These are phyloP conservation scores for Paralvinella palmiformis DNA, from an alignment of 1,140 invertebrate genomes.

Conservation along the genomic window DNA sequence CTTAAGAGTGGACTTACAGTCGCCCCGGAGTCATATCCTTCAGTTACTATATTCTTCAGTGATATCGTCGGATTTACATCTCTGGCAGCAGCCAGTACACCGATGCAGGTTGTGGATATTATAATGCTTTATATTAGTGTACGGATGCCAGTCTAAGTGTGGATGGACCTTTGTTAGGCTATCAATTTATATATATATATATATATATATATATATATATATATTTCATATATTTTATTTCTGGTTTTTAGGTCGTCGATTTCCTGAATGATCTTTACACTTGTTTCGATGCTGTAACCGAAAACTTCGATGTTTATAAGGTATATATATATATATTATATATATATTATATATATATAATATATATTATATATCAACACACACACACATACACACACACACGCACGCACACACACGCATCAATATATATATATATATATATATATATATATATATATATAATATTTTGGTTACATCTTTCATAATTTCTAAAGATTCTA, in stretches of 20 bases:
- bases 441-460: too few relatives aligned
- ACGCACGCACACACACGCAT: too few relatives aligned
- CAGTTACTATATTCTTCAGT: constrained; percentile 46
- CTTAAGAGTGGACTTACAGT: constrained; percentile 78
- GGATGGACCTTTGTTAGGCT: background rate
- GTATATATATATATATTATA: too few relatives aligned
- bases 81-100: constrained; percentile 23
- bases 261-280: constrained; percentile 62
- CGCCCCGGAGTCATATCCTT: constrained; percentile 73
- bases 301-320: constrained; percentile 85
- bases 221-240: background rate
- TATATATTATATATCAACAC: too few relatives aligned
- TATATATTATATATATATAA: too few relatives aligned
- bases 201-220: background rate
- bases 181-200: background rate
- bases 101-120: constrained; percentile 21
- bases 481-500: too few relatives aligned
- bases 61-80: constrained; percentile 32
- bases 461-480: too few relatives aligned
- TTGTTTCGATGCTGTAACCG: constrained; percentile 83
- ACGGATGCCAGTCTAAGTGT: background rate
- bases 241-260: constrained; percentile 29
- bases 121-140: background rate
- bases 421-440: too few relatives aligned
- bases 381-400: too few relatives aligned